Evolutionary conservation across 1,140 invertebrate species (phyloP).

Genomic region (Caerostris extrusa): DNA sequence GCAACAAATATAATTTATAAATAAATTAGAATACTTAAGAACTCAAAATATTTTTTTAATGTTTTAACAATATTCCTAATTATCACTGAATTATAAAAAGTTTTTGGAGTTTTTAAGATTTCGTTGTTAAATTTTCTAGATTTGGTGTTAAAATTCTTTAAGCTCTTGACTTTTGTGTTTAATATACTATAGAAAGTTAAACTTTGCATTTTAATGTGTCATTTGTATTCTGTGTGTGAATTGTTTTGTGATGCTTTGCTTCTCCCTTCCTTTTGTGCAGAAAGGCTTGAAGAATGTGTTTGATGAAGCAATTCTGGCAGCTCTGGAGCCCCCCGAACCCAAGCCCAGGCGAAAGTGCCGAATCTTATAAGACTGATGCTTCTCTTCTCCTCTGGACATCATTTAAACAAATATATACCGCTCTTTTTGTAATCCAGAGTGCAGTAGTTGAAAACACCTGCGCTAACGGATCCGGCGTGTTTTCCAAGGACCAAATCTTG

Average conservation of each 20-base stretch:
- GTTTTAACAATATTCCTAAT: too few relatives aligned
- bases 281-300: slow-evolving; percentile 99
- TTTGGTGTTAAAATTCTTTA: too few relatives aligned
- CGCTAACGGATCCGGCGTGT: slow-evolving; percentile 55
- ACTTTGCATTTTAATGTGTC: neutral
- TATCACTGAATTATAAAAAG: too few relatives aligned
- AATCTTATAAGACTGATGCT: slow-evolving; percentile 71
- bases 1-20: too few relatives aligned
- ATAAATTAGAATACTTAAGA: too few relatives aligned
- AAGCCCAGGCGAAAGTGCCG: slow-evolving; percentile 82
- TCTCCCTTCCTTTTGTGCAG: slow-evolving; percentile 83
- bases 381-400: slow-evolving; percentile 66
- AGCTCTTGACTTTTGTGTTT: too few relatives aligned
- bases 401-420: slow-evolving; percentile 47
- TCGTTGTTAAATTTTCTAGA: too few relatives aligned
- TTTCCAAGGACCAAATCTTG: slow-evolving; percentile 76
- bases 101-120: too few relatives aligned
- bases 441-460: slow-evolving; percentile 37
- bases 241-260: neutral
- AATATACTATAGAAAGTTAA: too few relatives aligned
- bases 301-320: slow-evolving; percentile 99
- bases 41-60: too few relatives aligned
- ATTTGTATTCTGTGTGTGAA: neutral
- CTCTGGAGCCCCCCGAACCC: slow-evolving; percentile 93
- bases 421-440: slow-evolving; percentile 65